These are phyloP conservation scores for Montipora foliosa DNA, from an alignment of 64 coral and sea anemone genomes.

Conservation along the genomic window DNA sequence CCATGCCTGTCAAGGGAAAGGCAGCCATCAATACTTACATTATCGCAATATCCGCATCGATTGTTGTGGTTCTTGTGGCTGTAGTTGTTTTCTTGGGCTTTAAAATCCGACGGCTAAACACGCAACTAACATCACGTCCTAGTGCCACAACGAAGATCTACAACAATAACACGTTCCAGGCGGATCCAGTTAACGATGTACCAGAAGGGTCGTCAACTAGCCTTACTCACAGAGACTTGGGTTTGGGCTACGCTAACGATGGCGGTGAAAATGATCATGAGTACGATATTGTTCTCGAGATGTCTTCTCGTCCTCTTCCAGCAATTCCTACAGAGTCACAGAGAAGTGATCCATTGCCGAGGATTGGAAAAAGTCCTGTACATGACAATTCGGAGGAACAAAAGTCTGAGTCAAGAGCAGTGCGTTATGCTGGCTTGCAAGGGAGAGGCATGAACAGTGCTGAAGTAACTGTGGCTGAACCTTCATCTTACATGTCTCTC, in stretches of 20 bases:
- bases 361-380: too few relatives aligned
- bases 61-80: background rate
- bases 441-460: too few relatives aligned
- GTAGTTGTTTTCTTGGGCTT: background rate
- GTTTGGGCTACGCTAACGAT: too few relatives aligned
- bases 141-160: background rate
- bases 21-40: background rate
- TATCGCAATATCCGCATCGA: background rate
- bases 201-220: too few relatives aligned
- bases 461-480: background rate
- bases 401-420: too few relatives aligned
- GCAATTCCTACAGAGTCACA: background rate
- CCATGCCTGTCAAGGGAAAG: background rate
- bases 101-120: background rate
- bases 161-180: background rate
- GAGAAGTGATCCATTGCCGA: too few relatives aligned
- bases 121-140: background rate
- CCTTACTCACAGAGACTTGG: too few relatives aligned
- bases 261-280: too few relatives aligned
- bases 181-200: background rate
- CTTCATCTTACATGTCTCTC: slow-evolving; percentile 4
- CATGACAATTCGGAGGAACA: too few relatives aligned
- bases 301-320: too few relatives aligned
- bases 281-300: too few relatives aligned
- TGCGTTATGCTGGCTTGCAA: too few relatives aligned